Base-by-base conservation (phyloP, 1,140 invertebrate genomes). In the Drosophila obscura region DNA sequence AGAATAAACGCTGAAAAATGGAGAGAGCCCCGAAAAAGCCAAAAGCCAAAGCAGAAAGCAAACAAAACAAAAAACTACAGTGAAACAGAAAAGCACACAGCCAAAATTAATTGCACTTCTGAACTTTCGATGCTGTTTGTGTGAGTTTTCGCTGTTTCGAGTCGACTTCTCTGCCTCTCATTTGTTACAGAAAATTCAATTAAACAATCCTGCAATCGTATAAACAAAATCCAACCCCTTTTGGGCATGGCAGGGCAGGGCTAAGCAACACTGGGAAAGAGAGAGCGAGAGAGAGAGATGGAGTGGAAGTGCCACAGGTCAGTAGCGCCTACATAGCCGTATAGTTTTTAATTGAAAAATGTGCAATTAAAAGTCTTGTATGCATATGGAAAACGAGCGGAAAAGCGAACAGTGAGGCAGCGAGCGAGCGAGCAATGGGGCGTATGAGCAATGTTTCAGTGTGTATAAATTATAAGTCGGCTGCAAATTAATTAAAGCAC, bases 261-360 rank as follows among this genome's bases (percentile, higher is more conserved):
- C 35, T 39, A 39, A 39, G 35, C 35, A 4, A 13, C 35, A 39
- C 4, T 39, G 35, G 35, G 35, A 39, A 11, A 39, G 35, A 39
- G 31, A 31, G 8, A 31, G 28, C 0, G 26, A 1, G 26, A 28
- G 26, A 28, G 5, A 28, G 5, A 28, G 26, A 19, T 19, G 2
- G 19, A 28, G 6, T 24, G 22, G 1, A 7, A 28, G 35, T 5
- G 35, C 31, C 31, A 9, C 9, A 13, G 35, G 35, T 11, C 35
- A 31, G 31, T 9, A 7, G 31, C 8, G 35, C 35, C 35, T 9
- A 1, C 31, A 31, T 9, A 28, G 26, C 2, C 31, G 19, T 39
- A 67, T 62, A 75, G 81, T 81, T 82, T 79, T 83, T 83, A 82
- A 83, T 82, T 82, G 80, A 83, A 82, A 80, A 82, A 79, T 82